Evolutionary conservation across 1,140 invertebrate species (phyloP), one percentile per base, ranked within the genome.

Genomic region (Pectinophora gossypiella): DNA sequence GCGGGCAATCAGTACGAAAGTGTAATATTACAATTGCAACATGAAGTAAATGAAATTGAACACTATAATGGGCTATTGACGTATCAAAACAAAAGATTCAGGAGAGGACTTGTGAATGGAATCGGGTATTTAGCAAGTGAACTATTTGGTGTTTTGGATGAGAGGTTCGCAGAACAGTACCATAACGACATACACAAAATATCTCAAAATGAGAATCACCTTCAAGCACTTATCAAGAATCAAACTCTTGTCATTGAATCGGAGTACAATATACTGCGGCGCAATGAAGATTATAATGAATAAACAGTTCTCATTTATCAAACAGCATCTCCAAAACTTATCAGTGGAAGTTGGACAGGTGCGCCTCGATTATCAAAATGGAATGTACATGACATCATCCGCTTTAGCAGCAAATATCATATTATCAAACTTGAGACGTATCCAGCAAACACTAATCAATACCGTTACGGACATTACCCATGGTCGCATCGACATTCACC

Each of bases 151-250:
- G 46, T 64, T 1, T 47, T 64, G 36, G 58, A 68, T 23, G 57
- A 64, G 40, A 22, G 21, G 4, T 64, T 68, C 43, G 64, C 64
- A 0, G 55, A 61, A 10, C 45, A 68, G 53, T 68, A 64, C 23
- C 12, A 63, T 10, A 50, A 13, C n/a, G 55, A 64, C 21, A 60
- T 54, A 10, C 15, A 56, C 19, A 15, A 44, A 12, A 42, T 64
- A 12, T 47, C 54, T 4, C 44, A 50, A 1, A 64, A 64, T 16
- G 62, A 61, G 15, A 38, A 38, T 13, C 35, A 38, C n/a, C 15
- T 38, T 3, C 10, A 38, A 38, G 3, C 4, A 3, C 35, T 38
- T 38, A 38, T 38, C 10, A 38, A 38, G n/a, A 38, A 38, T 38
- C 35, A 38, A 38, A 38, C 35, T n/a, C 10, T 38, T n/a, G 15